Evolutionary conservation across 30 jellyfish, hydroid and myxozoan genomes (phyloP), one percentile per base, ranked within the genome.

Genomic region (Aurelia aurita): DNA sequence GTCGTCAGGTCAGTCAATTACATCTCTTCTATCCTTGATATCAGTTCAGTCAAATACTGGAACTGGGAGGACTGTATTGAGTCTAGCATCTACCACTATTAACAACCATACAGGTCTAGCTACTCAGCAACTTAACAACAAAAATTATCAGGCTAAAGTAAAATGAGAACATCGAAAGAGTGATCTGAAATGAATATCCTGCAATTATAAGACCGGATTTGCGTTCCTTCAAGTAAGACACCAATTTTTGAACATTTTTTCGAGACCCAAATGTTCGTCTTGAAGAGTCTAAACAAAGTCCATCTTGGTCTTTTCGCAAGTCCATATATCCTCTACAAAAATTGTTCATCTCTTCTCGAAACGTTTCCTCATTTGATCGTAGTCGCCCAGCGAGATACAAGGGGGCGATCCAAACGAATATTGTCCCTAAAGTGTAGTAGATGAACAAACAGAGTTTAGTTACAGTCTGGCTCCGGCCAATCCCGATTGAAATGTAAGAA

Each of bases 141-240:
- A 67, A 80, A 20, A 64, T 61, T 14, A 80, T 26, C 25, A 80
- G 62, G 6, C 84, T 83, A 23, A 80, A 26, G 27, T 62, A 80
- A 46, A 80, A 80, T 11, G 90, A 80, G 53, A 65, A 20, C 82
- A 64, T 64, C 18, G 90, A 80, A 19, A 80, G 49, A 20, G 65
- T 69, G 5, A 69, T 21, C 47, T 80, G 90, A 67, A 63, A 80
- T 19, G 67, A 23, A 57, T 80, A 80, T 19, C 83, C 80, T 14
- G 83, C 90, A 45, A 80, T 73, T 19, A 80, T 82, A 65, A 80
- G 66, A 6, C 90, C 90, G 4, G 90, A 65, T 28, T 65, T 80
- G 28, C 90, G 35, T 43, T 66, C 83, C 66, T 71, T 27, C 64
- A 80, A 57, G 34, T 80, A 80, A 5, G 90, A 80, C 58, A 65